Percentiles rank a stretch among this genome's conserved stretches.
Evolutionary conservation across 1,140 invertebrate genomes (phyloP).

Genomic region (Tetraneura akinire): DNA sequence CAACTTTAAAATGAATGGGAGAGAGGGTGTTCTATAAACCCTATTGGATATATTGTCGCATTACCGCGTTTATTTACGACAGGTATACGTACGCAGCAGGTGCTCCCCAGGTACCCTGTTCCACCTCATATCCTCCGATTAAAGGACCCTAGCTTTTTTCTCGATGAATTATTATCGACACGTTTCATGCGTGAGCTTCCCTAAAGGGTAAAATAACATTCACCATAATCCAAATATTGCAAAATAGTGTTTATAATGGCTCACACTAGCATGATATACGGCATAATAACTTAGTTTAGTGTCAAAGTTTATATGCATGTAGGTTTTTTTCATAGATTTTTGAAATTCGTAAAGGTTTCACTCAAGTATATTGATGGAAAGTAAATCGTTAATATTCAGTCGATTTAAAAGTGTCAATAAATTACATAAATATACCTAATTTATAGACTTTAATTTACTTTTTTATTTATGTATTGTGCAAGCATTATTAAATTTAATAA

Average conservation of each 20-base stretch:
- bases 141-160: slow-evolving; percentile 48
- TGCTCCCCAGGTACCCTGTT: slow-evolving; percentile 40
- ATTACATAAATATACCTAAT: slow-evolving; percentile 16
- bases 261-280: slow-evolving; percentile 34
- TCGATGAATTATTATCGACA: slow-evolving; percentile 51
- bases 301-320: slow-evolving; percentile 36
- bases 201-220: slow-evolving; percentile 51
- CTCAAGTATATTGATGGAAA: slow-evolving; percentile 30
- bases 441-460: not conserved
- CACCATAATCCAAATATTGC: slow-evolving; percentile 49
- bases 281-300: slow-evolving; percentile 49
- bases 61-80: slow-evolving; percentile 46
- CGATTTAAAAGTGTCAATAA: slow-evolving; percentile 9
- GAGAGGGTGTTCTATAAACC: slow-evolving; percentile 23
- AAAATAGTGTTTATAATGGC: slow-evolving; percentile 50
- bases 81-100: slow-evolving; percentile 45
- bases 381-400: slow-evolving; percentile 27
- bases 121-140: slow-evolving; percentile 42
- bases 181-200: slow-evolving; percentile 47
- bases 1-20: slow-evolving; percentile 10
- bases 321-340: slow-evolving; percentile 47
- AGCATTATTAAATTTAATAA: not conserved
- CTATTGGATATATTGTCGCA: slow-evolving; percentile 49
- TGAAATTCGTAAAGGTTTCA: slow-evolving; percentile 41
- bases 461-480: not conserved